Evolutionary conservation across 2,888 invertebrate genomes (phyloP).

Genomic region (Campoplex nolae): DNA sequence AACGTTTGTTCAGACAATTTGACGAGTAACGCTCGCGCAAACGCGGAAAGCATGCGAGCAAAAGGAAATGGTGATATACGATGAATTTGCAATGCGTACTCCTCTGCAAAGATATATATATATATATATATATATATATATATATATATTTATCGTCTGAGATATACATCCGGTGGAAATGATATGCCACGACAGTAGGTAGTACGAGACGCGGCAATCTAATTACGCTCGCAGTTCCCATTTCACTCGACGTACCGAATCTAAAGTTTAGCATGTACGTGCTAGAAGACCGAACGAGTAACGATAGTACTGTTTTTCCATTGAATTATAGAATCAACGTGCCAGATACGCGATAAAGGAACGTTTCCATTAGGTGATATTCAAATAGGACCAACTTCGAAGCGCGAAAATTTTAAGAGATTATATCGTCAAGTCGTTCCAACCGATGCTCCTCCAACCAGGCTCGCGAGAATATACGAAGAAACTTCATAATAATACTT

Average conservation of each 20-base stretch:
- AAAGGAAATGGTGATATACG: conserved; percentile 16
- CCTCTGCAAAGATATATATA: not conserved
- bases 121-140: conserved; percentile 14
- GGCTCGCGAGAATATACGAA: not conserved
- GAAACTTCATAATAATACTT: not conserved
- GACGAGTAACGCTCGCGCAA: conserved; percentile 3
- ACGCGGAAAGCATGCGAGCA: conserved; percentile 26
- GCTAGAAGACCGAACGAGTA: conserved; percentile 16
- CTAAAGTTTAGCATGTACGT: conserved; percentile 41
- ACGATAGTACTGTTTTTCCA: conserved; percentile 23
- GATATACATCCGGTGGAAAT: conserved; percentile 17
- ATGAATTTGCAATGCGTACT: conserved; percentile 11
- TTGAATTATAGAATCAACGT: conserved; percentile 47
- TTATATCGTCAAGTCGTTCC: conserved; percentile 11
- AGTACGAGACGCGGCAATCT: conserved; percentile 4
- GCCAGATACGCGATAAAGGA: conserved; percentile 25
- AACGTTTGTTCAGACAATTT: conserved; percentile 49
- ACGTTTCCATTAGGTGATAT: conserved; percentile 31
- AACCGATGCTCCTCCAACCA: not conserved
- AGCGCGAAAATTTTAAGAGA: not conserved
- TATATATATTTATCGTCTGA: not conserved
- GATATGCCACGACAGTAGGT: conserved; percentile 36
- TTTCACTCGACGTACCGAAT: conserved; percentile 44
- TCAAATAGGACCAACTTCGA: not conserved
- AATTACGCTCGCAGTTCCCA: conserved; percentile 44